These are phyloP conservation scores for Cantharis flavilabris DNA, from an alignment of 2,888 invertebrate species.

Conservation along the genomic window DNA sequence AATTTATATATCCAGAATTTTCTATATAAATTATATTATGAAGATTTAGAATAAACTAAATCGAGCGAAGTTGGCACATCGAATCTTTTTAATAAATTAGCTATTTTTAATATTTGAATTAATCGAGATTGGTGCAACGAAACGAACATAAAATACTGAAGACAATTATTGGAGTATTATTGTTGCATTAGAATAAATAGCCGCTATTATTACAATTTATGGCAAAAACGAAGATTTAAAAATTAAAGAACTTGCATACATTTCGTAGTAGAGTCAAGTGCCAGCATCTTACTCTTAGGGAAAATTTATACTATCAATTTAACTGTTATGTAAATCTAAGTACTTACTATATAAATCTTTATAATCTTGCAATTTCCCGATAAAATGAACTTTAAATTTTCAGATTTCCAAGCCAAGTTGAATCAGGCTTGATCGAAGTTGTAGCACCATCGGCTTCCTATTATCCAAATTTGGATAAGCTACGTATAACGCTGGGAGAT, in stretches of 20 bases:
- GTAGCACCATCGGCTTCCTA: conserved; percentile 83
- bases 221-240: too few species aligned
- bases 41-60: too few species aligned
- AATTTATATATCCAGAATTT: too few species aligned
- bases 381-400: conserved; percentile 22
- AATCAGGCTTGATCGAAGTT: conserved; percentile 84
- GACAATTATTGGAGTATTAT: neutral
- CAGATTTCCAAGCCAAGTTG: conserved; percentile 77
- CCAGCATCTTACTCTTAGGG: neutral
- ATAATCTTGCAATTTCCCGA: neutral
- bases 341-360: neutral
- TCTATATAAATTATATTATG: too few species aligned
- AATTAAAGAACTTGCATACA: neutral
- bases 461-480: conserved; percentile 82
- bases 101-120: too few species aligned
- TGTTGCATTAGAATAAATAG: neutral
- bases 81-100: too few species aligned
- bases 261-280: neutral
- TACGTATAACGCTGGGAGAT: conserved; percentile 84
- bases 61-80: too few species aligned
- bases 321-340: neutral
- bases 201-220: neutral
- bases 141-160: neutral
- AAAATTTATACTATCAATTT: neutral
- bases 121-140: too few species aligned